phyloP scores from a whole-genome alignment of 2,113 vertebrate genomes.

The Jaculus jaculus region DNA sequence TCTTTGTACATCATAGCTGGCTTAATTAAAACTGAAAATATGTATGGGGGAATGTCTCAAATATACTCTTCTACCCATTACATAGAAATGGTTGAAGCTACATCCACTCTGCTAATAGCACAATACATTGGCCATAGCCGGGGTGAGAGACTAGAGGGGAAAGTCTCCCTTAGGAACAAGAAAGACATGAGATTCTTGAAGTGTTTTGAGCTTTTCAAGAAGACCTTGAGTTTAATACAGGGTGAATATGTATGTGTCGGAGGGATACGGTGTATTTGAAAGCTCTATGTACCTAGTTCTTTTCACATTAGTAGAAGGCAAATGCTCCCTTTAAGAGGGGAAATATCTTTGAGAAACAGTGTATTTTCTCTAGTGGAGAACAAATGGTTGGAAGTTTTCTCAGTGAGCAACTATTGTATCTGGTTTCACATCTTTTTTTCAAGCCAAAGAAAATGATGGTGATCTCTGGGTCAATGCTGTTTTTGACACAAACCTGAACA shows the following conservation, averaged over 20 bases:
- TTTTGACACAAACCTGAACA: slow-evolving; percentile 78
- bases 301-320: slow-evolving; percentile 67
- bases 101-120: background rate
- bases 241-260: background rate
- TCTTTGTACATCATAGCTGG: background rate
- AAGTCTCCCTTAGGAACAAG: background rate
- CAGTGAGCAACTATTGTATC: slow-evolving; percentile 42
- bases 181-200: background rate
- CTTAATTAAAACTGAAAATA: background rate
- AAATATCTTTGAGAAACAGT: slow-evolving; percentile 60
- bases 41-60: background rate
- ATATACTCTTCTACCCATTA: background rate
- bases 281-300: slow-evolving; percentile 15
- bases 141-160: background rate
- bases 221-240: slow-evolving; percentile 29
- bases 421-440: slow-evolving; percentile 79
- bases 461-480: slow-evolving; percentile 72
- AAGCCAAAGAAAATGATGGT: slow-evolving; percentile 80
- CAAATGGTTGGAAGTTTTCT: slow-evolving; percentile 75
- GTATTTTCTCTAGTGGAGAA: slow-evolving; percentile 68
- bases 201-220: slow-evolving; percentile 46
- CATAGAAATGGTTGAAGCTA: background rate
- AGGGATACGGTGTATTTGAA: background rate
- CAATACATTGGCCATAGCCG: background rate
- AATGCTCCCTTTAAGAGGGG: slow-evolving; percentile 35